phyloP scores from a whole-genome alignment of 2,888 invertebrate species.

The Patella ulyssiponensis region DNA sequence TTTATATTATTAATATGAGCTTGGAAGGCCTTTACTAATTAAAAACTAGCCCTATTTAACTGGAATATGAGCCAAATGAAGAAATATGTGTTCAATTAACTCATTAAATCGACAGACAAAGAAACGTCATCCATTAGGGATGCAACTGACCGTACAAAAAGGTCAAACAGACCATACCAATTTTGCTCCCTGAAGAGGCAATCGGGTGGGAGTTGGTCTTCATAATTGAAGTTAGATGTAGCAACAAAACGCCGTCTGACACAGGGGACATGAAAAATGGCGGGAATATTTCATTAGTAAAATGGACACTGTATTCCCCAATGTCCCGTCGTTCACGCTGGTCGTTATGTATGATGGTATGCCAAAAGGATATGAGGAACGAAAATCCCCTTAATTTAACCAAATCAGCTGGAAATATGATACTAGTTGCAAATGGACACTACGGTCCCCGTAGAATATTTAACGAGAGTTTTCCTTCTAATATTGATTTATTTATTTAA shows the following conservation, averaged over 20 bases:
- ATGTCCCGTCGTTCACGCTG: no score
- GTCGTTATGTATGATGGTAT: no score
- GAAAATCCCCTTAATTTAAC: no score
- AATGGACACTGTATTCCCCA: slow-evolving; percentile 4
- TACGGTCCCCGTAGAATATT: no score
- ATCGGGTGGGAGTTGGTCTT: not conserved
- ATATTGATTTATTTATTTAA: no score
- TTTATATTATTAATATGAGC: no score
- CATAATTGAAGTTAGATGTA: slow-evolving; percentile 3
- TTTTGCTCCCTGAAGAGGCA: no score
- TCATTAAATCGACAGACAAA: not conserved
- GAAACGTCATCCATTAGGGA: not conserved
- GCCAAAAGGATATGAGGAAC: no score
- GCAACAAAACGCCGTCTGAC: not conserved
- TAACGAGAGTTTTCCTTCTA: no score
- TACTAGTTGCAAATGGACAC: no score
- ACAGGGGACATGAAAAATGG: not conserved
- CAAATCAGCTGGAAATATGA: no score
- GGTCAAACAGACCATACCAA: not conserved
- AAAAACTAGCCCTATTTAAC: not conserved
- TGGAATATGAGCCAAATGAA: not conserved
- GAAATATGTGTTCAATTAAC: no score
- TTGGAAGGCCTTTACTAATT: not conserved
- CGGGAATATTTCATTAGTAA: slow-evolving; percentile 7
- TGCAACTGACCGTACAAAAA: slow-evolving; percentile 3